Base-by-base conservation (phyloP, 2,888 invertebrate genomes). In the Thymelicus sylvestris region DNA sequence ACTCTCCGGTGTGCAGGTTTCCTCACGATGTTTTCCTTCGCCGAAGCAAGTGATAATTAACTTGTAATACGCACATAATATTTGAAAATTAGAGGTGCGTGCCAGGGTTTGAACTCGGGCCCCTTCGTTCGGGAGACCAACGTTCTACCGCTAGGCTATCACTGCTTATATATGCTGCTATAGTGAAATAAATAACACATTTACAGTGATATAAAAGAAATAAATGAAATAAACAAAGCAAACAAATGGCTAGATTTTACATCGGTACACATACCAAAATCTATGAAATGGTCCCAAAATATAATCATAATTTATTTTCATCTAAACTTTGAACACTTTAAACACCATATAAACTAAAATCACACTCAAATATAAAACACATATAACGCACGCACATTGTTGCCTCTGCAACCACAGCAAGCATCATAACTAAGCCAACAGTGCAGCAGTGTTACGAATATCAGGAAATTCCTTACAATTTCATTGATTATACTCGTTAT, bases 391-490 rank as follows among this genome's bases (percentile, higher is more conserved):
- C 64, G 63, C 24, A 63, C 57, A 38, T 39, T 12, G 12, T 44
- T 44, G 24, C 19, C 24, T 13, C 47, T 59, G 13, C 24, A 52
- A 65, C 7, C 41, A 59, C 41, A 59, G 6, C 55, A 57, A 48
- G 8, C 48, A 24, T 13, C 62, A 4, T 38, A 57, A 64, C 63
- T 64, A n/a, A 5, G 38, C 47, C 38, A 64, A 63, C 12, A 39
- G 8, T 38, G 59, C 38, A 64, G 57, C 12, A 39, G 8, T 38
- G 59, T 64, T 69, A 69, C 65, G 70, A 69, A 44, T 57, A 69
- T 60, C 70, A 50, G 65, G 70, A 70, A 70, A 65, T 41, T 59
- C 59, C 61, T 70, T 47, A 70, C 59, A 50, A 48, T 59, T 70
- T 67, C 67, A 70, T 39, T 60, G 50, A 57, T 66, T 57, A 55